Base-by-base conservation (phyloP, 30 jellyfish, hydroid and myxozoan species). In the Cassiopea xamachana region DNA sequence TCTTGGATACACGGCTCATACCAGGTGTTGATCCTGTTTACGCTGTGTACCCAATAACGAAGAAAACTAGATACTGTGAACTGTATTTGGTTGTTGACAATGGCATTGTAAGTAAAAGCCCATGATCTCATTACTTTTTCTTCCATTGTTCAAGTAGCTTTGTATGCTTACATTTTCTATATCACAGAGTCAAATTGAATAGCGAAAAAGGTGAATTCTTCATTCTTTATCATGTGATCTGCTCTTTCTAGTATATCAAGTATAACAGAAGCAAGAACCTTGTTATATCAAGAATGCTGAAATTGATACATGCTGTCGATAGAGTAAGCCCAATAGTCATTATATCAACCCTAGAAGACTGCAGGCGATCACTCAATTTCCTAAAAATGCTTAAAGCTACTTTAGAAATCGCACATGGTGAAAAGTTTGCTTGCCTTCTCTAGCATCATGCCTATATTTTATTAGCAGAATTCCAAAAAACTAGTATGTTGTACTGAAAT, bases 1-100 rank as follows among this genome's bases (percentile, higher is more conserved):
- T 6, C 47, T 19, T 48, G 61, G 19, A 6, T 12, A 1, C 17
- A 15, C 39, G 73, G 60, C 73, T 84, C 17, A 78, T 88, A 16
- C 95, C 95, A n/a, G 95, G 74, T 5, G 97, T 95, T 18, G 98
- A 95, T 55, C 96, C 93, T 1, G 97, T 84, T 85, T 95, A 95
- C 74, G 67, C 78, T 39, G 83, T 71, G 44, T 95, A 95, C 67
- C 91, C 92, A 18, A 83, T 90, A 1, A 83, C 92, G 51, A 81
- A 85, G 60, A 83, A 87, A 51, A 87, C 98, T n/a, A 75, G 98
- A 88, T 96, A 77, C 80, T 75, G 89, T 48, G 99, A 96, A 78
- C 55, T 88, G 87, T 89, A 69, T 69, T 92, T 86, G 5, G 92
- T 83, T 49, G 92, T 89, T 46, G 99, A 96, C 80, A 64, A 96